Evolutionary conservation across 2,113 vertebrate species (phyloP).

Genomic region (Felis chaus): DNA sequence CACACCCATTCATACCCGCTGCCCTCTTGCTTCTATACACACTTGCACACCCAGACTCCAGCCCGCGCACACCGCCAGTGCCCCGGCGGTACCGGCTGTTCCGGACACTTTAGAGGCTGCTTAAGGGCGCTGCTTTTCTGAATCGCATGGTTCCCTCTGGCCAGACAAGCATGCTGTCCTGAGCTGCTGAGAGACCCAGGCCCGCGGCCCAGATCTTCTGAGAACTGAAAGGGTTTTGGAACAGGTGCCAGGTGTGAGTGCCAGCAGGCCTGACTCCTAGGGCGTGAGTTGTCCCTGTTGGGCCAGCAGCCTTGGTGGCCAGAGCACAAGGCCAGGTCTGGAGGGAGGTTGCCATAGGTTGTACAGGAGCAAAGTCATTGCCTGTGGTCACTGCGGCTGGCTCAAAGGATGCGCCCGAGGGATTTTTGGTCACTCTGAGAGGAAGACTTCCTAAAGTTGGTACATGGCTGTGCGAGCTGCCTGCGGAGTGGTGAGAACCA

Average conservation of each 20-base stretch:
- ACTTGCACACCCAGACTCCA: slow-evolving; percentile 25
- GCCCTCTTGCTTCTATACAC: neutral
- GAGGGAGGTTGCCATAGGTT: neutral
- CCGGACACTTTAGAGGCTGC: neutral
- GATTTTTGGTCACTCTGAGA: neutral
- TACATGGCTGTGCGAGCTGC: neutral
- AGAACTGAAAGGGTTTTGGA: neutral
- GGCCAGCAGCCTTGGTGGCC: slow-evolving; percentile 7
- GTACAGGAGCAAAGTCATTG: neutral
- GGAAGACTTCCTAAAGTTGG: neutral
- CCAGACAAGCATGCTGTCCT: neutral
- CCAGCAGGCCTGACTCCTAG: slow-evolving; percentile 2
- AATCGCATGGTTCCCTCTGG: neutral
- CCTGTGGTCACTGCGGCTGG: neutral
- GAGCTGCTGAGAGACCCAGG: neutral
- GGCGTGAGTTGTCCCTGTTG: neutral
- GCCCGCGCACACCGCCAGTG: neutral
- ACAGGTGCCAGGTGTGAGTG: slow-evolving; percentile 22
- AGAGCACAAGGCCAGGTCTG: neutral
- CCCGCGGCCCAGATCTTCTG: neutral
- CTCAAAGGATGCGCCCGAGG: neutral
- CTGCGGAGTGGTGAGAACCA: neutral
- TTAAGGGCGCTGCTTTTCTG: neutral
- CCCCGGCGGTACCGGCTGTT: too few species aligned
- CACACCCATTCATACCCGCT: neutral